Evolutionary conservation across 2,113 vertebrate species (phyloP).

Genomic region (Casuarius casuarius): DNA sequence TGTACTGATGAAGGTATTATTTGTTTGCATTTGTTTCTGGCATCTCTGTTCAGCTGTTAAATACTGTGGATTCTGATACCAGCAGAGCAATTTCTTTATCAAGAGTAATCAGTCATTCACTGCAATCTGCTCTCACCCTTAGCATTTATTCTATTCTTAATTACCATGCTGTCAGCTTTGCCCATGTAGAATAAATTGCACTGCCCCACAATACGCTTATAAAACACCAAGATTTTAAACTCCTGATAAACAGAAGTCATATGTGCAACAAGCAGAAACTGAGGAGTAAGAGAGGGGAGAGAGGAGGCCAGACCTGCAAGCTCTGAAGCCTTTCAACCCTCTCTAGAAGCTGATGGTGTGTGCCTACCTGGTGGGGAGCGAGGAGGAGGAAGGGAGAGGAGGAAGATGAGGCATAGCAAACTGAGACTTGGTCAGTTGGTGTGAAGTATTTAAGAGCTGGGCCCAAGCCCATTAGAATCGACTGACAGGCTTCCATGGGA

Average conservation of each 20-base stretch:
- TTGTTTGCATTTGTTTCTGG: constrained; percentile 22
- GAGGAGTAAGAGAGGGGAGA: neutral
- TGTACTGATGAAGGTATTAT: constrained; percentile 1
- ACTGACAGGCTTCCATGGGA: neutral
- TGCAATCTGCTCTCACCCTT: constrained; percentile 31
- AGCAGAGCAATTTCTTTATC: constrained; percentile 15
- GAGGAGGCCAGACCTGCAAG: neutral
- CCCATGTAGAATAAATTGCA: constrained; percentile 20
- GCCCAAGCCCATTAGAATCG: neutral
- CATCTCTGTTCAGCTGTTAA: neutral
- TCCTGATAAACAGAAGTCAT: neutral
- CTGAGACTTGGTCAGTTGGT: neutral
- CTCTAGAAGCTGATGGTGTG: neutral
- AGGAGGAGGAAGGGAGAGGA: neutral
- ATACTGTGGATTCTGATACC: neutral
- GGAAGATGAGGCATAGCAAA: neutral
- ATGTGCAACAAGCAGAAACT: neutral
- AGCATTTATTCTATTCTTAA: constrained; percentile 56
- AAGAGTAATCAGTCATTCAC: constrained; percentile 44
- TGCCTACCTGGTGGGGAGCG: fast-evolving
- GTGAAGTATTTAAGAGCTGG: neutral
- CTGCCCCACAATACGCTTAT: neutral
- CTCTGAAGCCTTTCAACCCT: neutral
- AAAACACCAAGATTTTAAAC: neutral
- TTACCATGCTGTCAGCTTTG: neutral